These are phyloP conservation scores for Diloba caeruleocephala DNA, from an alignment of 2,888 invertebrate species.

Conservation along the genomic window DNA sequence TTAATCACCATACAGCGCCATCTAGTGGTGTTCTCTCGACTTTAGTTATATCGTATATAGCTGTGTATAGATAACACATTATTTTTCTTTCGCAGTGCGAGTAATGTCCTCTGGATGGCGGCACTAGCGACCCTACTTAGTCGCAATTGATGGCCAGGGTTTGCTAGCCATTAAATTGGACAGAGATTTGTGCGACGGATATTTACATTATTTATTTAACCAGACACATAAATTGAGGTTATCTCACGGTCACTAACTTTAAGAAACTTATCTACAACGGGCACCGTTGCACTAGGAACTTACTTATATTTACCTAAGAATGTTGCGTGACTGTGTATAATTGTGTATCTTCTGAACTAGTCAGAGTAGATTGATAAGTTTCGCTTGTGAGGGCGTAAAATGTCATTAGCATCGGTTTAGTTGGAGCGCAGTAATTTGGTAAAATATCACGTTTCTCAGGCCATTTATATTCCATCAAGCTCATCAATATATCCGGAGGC, in stretches of 20 bases:
- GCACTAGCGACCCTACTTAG: conserved; percentile 10
- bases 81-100: conserved; percentile 10
- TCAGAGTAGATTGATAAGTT: conserved; percentile 38
- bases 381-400: conserved; percentile 45
- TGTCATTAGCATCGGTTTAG: conserved; percentile 48
- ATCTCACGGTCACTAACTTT: conserved; percentile 18
- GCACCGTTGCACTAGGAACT: neutral
- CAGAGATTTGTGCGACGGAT: conserved; percentile 45
- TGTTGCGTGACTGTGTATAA: neutral
- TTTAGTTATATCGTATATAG: neutral
- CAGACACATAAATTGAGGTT: conserved; percentile 36
- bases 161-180: conserved; percentile 40
- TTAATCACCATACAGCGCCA: conserved; percentile 20
- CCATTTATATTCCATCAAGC: conserved; percentile 57
- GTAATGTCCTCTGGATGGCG: conserved; percentile 21
- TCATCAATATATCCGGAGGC: conserved; percentile 56
- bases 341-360: conserved; percentile 7
- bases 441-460: conserved; percentile 57
- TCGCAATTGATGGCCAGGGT: conserved; percentile 43
- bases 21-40: conserved; percentile 11
- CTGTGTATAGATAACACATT: neutral
- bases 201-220: conserved; percentile 45
- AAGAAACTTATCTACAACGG: conserved; percentile 13
- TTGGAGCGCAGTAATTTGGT: conserved; percentile 42
- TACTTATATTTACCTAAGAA: neutral